Percentiles rank a stretch among this genome's conserved stretches.
Evolutionary conservation across 2,888 invertebrate species (phyloP).

Genomic region (Cosmorhoe ocellata): DNA sequence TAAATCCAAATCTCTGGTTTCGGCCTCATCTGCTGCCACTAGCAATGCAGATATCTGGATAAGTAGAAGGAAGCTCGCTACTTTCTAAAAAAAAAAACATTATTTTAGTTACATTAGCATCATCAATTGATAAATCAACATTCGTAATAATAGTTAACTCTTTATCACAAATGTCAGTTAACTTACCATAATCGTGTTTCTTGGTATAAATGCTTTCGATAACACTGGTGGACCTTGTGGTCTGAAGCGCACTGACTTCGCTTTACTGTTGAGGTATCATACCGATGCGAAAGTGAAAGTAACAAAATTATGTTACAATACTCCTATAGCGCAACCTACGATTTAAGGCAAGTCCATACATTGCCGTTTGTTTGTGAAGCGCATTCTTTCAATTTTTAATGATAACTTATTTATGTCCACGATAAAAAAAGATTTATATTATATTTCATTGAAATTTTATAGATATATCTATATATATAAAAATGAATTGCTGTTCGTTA

Average conservation of each 20-base stretch:
- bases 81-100: conserved; percentile 46
- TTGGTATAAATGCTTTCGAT: conserved; percentile 15
- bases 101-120: no score
- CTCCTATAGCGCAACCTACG: conserved; percentile 8
- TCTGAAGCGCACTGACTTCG: conserved; percentile 38
- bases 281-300: conserved; percentile 32
- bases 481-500: no score
- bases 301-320: conserved; percentile 19
- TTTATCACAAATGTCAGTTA: not conserved
- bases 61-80: conserved; percentile 45
- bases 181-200: conserved; percentile 44
- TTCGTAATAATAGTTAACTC: no score
- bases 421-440: no score
- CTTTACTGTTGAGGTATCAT: conserved; percentile 12
- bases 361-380: no score
- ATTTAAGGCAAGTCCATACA: conserved; percentile 9
- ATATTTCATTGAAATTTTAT: no score
- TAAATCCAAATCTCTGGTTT: conserved; percentile 50
- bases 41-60: conserved; percentile 42
- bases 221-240: conserved; percentile 32
- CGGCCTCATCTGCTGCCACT: conserved; percentile 43
- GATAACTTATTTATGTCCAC: no score
- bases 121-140: no score
- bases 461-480: no score
- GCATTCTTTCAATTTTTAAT: no score